A percentile compares a stretch with the other conserved stretches of the same genome.
Conservation (phyloP, 1,140 invertebrate genomes). For the Charaxes varanes region DNA sequence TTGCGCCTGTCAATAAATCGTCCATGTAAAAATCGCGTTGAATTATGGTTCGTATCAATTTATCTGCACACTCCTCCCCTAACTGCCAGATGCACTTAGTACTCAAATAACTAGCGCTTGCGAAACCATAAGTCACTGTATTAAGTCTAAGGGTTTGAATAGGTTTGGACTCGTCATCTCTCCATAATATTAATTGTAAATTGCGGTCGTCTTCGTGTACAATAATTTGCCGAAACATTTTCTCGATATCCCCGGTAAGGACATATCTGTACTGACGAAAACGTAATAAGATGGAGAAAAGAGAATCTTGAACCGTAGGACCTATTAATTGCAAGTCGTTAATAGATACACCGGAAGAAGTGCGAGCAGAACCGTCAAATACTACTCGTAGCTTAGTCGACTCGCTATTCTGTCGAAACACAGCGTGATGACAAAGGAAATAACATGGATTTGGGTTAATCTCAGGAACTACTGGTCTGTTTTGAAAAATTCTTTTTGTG, state of each 20-base stretch:
- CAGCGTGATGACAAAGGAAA: slow-evolving; percentile 21
- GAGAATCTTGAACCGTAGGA: slow-evolving; percentile 41
- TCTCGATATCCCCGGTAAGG: slow-evolving; percentile 32
- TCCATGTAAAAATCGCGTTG: slow-evolving; percentile 64
- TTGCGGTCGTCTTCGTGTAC: slow-evolving; percentile 29
- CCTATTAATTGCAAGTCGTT: slow-evolving; percentile 36
- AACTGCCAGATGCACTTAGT: slow-evolving; percentile 37
- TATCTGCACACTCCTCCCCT: slow-evolving; percentile 26
- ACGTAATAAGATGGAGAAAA: slow-evolving; percentile 20
- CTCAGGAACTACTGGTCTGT: too few relatives aligned
- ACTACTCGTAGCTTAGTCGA: slow-evolving; percentile 40
- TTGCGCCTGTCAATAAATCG: slow-evolving; percentile 59
- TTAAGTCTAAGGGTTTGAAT: slow-evolving; percentile 29
- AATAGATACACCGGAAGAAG: slow-evolving; percentile 29
- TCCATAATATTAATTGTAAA: slow-evolving; percentile 49
- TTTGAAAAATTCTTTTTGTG: too few relatives aligned
- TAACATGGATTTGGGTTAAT: too few relatives aligned
- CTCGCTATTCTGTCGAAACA: slow-evolving; percentile 22
- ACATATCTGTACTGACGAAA: slow-evolving; percentile 32
- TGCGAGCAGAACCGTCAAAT: slow-evolving; percentile 37
- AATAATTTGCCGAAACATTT: slow-evolving; percentile 28
- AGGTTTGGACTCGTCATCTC: slow-evolving; percentile 22
- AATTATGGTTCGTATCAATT: slow-evolving; percentile 33
- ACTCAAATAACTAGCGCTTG: slow-evolving; percentile 43
- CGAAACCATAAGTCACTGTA: slow-evolving; percentile 34